phyloP scores from a whole-genome alignment of 2,797 vertebrate species.

The Gymnopithys bicolor region DNA sequence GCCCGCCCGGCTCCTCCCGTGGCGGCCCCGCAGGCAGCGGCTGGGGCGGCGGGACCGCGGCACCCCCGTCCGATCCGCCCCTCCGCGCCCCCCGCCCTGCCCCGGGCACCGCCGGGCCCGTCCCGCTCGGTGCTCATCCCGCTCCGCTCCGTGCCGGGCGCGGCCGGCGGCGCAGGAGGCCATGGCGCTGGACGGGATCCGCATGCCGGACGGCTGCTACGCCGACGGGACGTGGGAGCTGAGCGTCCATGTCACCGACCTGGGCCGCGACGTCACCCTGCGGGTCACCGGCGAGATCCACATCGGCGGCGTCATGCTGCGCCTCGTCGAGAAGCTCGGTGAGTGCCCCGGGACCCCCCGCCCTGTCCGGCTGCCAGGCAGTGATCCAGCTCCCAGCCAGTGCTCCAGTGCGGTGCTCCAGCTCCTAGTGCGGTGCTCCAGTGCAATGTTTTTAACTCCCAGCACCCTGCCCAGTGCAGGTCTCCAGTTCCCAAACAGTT shows the following conservation, averaged over 20 bases:
- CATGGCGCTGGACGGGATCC: constrained; percentile 98
- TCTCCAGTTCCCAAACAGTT: too few species aligned
- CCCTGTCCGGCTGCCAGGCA: not conserved
- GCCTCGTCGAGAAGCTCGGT: constrained; percentile 98
- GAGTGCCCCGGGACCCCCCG: constrained; percentile 38
- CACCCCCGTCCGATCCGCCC: not conserved
- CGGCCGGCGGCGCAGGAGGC: constrained; percentile 28
- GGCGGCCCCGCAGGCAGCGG: constrained; percentile 26
- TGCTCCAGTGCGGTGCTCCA: too few species aligned
- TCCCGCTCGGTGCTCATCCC: not conserved
- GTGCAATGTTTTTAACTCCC: too few species aligned
- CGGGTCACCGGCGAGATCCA: constrained; percentile 98
- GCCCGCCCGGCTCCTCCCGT: not conserved
- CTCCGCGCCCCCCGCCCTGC: not conserved
- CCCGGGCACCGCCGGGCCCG: not conserved
- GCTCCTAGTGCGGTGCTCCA: too few species aligned
- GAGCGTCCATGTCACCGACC: constrained; percentile 95
- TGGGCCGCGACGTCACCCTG: constrained; percentile 93
- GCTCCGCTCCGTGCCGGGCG: not conserved
- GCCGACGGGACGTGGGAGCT: constrained; percentile 98
- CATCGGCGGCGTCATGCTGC: constrained; percentile 98
- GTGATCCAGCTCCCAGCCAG: not conserved
- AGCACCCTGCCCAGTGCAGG: too few species aligned
- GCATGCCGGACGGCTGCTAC: constrained; percentile 99
- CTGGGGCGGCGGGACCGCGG: not conserved